Conservation (phyloP, 2,797 vertebrate genomes). For the Megaceryle alcyon region DNA sequence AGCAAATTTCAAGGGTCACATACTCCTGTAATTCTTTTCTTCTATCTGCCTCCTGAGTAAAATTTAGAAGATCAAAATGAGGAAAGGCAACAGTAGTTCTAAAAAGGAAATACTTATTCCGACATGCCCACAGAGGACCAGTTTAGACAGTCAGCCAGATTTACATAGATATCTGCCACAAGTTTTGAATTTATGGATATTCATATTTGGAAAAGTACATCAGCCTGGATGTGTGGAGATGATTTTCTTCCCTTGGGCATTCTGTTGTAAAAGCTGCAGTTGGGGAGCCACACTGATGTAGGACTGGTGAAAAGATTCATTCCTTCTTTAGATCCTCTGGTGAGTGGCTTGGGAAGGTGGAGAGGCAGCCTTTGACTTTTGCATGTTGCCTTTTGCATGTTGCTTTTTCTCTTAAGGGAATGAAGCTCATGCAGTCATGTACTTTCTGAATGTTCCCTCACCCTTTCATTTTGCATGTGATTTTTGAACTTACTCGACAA, state of each 20-base stretch:
- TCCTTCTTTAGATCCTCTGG: not conserved
- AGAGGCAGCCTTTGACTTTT: not conserved
- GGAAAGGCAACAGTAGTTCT: not conserved
- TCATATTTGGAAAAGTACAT: not conserved
- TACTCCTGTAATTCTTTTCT: not conserved
- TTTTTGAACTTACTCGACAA: not conserved
- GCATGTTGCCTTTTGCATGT: not conserved
- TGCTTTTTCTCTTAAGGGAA: not conserved
- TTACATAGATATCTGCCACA: not conserved
- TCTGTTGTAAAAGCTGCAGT: not conserved
- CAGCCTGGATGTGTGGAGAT: not conserved
- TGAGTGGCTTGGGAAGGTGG: not conserved
- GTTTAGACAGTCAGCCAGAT: not conserved
- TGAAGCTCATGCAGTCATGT: not conserved
- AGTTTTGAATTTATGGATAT: not conserved
- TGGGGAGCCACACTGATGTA: not conserved
- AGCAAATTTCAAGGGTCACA: slow-evolving; percentile 54
- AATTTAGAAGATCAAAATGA: not conserved
- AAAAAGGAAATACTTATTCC: not conserved
- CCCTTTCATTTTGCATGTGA: not conserved
- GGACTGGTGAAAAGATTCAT: not conserved
- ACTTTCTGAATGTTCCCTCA: not conserved
- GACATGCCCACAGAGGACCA: not conserved
- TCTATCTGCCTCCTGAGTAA: not conserved
- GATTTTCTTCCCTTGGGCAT: not conserved